A percentile compares a stretch with the other conserved stretches of the same genome.
These are phyloP conservation scores for Cheilosia pagana DNA, from an alignment of 2,888 invertebrate species.

Conservation along the genomic window DNA sequence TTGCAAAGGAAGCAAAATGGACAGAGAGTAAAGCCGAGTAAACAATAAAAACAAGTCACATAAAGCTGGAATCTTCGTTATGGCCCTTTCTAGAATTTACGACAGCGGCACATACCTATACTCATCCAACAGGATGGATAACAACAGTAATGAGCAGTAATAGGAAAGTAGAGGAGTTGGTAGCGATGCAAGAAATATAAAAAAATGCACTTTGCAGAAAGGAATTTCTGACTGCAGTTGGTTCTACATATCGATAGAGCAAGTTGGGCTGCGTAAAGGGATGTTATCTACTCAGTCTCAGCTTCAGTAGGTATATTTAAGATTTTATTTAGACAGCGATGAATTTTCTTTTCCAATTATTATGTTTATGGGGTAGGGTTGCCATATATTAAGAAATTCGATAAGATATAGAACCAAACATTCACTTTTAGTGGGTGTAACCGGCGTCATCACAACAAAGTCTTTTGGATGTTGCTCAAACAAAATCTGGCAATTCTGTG, in stretches of 20 bases:
- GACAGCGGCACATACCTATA: not conserved
- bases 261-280: not conserved
- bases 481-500: too few species aligned
- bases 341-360: too few species aligned
- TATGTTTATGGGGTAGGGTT: too few species aligned
- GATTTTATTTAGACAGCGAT: too few species aligned
- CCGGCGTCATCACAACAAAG: too few species aligned
- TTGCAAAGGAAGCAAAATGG: constrained; percentile 1
- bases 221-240: not conserved
- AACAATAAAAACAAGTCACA: not conserved
- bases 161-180: not conserved
- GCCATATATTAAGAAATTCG: too few species aligned
- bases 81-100: constrained; percentile 7
- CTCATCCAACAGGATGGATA: constrained; percentile 5
- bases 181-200: not conserved
- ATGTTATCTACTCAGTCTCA: too few species aligned
- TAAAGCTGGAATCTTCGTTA: constrained; percentile 34
- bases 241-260: not conserved
- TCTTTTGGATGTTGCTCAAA: too few species aligned
- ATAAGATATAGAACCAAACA: too few species aligned
- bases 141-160: constrained; percentile 27
- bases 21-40: not conserved
- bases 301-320: too few species aligned
- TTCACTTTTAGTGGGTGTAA: too few species aligned
- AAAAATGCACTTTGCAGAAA: not conserved